Percentiles rank a stretch among this genome's conserved stretches.
Conservation (phyloP, 2,888 invertebrate genomes). For the Barypeithes pellucidus region DNA sequence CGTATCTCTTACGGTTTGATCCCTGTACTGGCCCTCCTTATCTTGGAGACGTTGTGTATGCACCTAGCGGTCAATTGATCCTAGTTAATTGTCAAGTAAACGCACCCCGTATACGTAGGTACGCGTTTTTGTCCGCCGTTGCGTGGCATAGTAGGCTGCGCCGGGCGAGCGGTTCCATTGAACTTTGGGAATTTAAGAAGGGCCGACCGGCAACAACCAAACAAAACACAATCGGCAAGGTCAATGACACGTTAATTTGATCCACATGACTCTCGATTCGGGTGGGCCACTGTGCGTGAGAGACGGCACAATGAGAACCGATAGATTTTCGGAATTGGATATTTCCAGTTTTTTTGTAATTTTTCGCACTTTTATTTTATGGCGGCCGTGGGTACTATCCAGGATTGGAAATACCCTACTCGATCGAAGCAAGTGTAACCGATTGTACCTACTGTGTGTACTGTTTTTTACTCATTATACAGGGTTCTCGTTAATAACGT, state of each 20-base stretch:
- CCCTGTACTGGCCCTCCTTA: too few species aligned
- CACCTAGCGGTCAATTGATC: neutral
- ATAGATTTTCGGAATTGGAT: slow-evolving; percentile 35
- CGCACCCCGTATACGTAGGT: slow-evolving; percentile 15
- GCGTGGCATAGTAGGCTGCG: slow-evolving; percentile 25
- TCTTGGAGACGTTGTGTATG: too few species aligned
- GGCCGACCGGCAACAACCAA: slow-evolving; percentile 46
- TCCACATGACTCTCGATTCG: slow-evolving; percentile 43
- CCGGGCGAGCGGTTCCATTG: slow-evolving; percentile 34
- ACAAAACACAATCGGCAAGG: slow-evolving; percentile 57
- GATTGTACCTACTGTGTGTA: too few species aligned
- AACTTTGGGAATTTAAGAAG: slow-evolving; percentile 41
- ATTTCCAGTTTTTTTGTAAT: slow-evolving; percentile 37
- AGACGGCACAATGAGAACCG: slow-evolving; percentile 15
- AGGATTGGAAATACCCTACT: too few species aligned
- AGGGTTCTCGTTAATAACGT: too few species aligned
- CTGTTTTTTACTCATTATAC: too few species aligned
- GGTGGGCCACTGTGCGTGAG: slow-evolving; percentile 28
- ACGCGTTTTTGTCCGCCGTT: slow-evolving; percentile 23
- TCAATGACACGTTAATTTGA: slow-evolving; percentile 59
- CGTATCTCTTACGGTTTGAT: too few species aligned
- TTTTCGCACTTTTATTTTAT: too few species aligned
- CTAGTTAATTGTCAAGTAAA: neutral
- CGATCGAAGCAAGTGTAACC: too few species aligned
- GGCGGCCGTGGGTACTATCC: too few species aligned